phyloP scores from a whole-genome alignment of 2,113 vertebrate genomes.

The Todiramphus saurophagus region DNA sequence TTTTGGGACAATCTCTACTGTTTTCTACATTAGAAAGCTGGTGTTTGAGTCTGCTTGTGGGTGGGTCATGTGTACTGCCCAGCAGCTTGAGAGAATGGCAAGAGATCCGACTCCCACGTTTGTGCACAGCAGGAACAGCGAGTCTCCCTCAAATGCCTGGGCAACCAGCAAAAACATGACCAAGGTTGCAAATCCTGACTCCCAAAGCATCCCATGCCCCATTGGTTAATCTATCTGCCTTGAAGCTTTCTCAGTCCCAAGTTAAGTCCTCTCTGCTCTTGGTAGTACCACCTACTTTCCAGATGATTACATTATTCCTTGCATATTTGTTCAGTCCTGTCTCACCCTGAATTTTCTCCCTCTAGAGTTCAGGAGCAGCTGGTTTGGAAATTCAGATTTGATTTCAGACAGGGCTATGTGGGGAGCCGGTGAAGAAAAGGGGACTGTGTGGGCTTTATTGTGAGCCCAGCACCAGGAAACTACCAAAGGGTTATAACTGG shows the following conservation, averaged over 20 bases:
- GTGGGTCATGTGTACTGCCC: background rate
- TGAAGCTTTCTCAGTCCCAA: background rate
- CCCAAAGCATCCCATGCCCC: background rate
- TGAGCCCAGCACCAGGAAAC: accelerated
- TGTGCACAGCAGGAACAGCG: background rate
- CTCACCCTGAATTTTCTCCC: background rate
- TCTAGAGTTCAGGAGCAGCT: background rate
- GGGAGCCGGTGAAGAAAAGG: background rate
- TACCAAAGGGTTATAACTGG: background rate
- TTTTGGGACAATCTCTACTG: background rate
- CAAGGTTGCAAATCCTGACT: background rate
- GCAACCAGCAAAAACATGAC: background rate
- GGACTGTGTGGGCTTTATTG: background rate
- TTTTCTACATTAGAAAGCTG: background rate
- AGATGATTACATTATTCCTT: background rate
- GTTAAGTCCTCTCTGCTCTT: background rate
- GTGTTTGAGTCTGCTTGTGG: no score
- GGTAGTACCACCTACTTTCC: background rate
- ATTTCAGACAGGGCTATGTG: background rate
- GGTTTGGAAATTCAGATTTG: background rate
- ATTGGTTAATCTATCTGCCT: background rate
- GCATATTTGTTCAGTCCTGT: background rate
- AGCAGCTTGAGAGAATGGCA: background rate
- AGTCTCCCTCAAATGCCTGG: background rate
- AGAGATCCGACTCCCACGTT: accelerated